Base-by-base conservation (phyloP, 2,113 vertebrate species). In the Stegastes partitus region DNA sequence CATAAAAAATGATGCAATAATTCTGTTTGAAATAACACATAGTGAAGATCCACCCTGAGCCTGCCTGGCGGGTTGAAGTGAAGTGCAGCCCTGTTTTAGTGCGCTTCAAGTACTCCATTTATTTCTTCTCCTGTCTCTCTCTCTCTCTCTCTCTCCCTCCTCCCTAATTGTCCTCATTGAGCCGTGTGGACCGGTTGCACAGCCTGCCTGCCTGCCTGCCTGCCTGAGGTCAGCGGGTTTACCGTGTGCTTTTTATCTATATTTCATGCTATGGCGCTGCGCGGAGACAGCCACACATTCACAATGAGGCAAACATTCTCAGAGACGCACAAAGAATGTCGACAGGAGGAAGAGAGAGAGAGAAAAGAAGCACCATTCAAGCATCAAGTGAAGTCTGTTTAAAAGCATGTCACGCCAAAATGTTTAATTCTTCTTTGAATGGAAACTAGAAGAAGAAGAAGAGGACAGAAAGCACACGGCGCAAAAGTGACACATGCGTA, bases 121-220 rank as follows among this genome's bases (percentile, higher is more conserved):
- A 81, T 68, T 64, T 45, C 54, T 53, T 51, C 58, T 56, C 16
- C 64, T 53, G 26, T 6, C 6, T 26, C 63, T 68, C 81, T 77
- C 93, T 90, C 89, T 88, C 84, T 72, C 81, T 91, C 57, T 42
- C 63, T 22, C 16, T 87, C 77, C 74, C 84, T 92, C 56, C 69
- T 39, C 75, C 59, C 92, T 95, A 93, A 96, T 96, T 96, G 95
- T 94, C 94, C 94, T 95, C 95, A 94, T 95, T 96, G 85, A 92
- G 84, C 88, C 88, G 77, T 90, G 95, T 94, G 94, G 95, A 94
- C 95, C 94, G 88, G 91, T 94, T 93, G 93, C 84, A 91, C 94
- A 95, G 94, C 89, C 91, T 93, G 79, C 58, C 76, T 77, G 78
- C 16, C 91, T 93, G 78, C 28, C 79, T 79, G 78, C 26, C 26